Evolutionary conservation across 2,797 vertebrate genomes (phyloP).

Genomic region (Cuniculus paca): DNA sequence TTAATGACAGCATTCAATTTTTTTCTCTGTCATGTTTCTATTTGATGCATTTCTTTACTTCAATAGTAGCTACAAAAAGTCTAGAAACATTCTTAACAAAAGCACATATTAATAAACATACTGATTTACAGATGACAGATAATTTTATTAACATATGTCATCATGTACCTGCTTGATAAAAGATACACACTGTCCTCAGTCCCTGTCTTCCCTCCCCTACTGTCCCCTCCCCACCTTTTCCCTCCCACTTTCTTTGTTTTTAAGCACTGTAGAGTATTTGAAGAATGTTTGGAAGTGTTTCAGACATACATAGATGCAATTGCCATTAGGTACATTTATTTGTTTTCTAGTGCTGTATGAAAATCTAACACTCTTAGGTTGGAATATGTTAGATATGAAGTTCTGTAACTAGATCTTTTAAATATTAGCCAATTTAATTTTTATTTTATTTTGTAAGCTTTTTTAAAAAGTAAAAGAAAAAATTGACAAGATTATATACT

Average conservation of each 20-base stretch:
- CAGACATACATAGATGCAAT: conserved; percentile 46
- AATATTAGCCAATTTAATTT: conserved; percentile 45
- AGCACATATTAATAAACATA: conserved; percentile 13
- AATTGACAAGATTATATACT: conserved; percentile 36
- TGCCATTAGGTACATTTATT: conserved; percentile 23
- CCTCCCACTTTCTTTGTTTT: background rate
- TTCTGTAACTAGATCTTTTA: conserved; percentile 63
- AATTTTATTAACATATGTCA: conserved; percentile 50
- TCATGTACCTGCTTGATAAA: background rate
- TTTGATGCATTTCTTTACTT: background rate
- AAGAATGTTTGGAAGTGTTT: conserved; percentile 41
- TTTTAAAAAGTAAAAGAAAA: conserved; percentile 56
- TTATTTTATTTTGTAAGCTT: conserved; percentile 59
- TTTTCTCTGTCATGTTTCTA: conserved; percentile 32
- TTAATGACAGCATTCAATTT: background rate
- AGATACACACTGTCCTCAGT: background rate
- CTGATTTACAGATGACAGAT: conserved; percentile 17
- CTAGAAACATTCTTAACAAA: conserved; percentile 36
- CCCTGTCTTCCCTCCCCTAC: background rate
- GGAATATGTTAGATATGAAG: conserved; percentile 4
- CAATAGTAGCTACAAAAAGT: background rate
- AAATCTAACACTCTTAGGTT: conserved; percentile 41
- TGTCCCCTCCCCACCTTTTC: background rate
- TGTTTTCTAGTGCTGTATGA: conserved; percentile 50
- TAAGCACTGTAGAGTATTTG: background rate